phyloP scores from a whole-genome alignment of 2,113 vertebrate genomes.

The Ariopsis seemanni region DNA sequence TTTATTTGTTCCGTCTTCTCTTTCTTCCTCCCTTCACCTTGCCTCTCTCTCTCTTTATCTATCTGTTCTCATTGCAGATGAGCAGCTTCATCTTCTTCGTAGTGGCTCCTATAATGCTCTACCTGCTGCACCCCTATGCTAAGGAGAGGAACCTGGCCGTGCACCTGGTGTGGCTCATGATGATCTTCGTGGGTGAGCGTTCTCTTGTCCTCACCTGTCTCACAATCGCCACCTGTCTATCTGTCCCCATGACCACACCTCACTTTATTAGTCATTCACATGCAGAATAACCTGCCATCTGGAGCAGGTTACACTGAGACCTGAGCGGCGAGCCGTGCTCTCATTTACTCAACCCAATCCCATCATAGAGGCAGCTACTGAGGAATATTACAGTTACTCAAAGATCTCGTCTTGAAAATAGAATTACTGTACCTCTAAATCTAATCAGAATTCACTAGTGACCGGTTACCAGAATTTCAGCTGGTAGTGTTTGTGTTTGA shows the following conservation, averaged over 20 bases:
- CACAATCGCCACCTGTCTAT: not conserved
- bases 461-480: not conserved
- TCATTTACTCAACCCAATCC: not conserved
- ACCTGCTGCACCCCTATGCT: conserved; percentile 82
- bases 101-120: conserved; percentile 82
- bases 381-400: not conserved
- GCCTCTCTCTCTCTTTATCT: conserved; percentile 12
- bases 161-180: conserved; percentile 75
- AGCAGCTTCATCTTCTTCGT: conserved; percentile 90
- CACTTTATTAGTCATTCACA: not conserved
- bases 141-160: conserved; percentile 73
- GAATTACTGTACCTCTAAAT: not conserved
- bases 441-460: not conserved
- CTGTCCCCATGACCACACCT: not conserved
- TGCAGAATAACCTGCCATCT: not conserved
- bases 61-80: conserved; percentile 69
- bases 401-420: not conserved
- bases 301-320: not conserved
- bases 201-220: not conserved
- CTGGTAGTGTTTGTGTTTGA: not conserved
- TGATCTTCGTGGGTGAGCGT: conserved; percentile 81
- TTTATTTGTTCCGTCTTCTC: not conserved
- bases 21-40: not conserved
- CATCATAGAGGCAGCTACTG: not conserved
- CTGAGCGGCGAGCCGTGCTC: not conserved